Percentiles rank a stretch among this genome's conserved stretches.
Conservation (phyloP, 2,888 invertebrate genomes). For the Polydrusus tereticollis region DNA sequence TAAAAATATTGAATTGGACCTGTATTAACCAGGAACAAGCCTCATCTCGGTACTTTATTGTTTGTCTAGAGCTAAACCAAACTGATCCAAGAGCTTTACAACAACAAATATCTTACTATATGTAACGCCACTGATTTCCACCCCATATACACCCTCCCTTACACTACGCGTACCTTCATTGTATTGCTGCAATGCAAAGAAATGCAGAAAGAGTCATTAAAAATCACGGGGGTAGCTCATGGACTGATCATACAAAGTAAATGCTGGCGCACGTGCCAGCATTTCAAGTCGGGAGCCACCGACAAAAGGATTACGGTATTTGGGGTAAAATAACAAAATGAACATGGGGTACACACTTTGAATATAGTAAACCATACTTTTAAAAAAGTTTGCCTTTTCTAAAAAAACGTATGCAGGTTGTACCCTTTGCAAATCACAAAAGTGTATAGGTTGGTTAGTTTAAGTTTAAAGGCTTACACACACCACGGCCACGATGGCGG, state of each 20-base stretch:
- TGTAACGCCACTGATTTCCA: conserved; percentile 37
- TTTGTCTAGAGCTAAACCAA: too few species aligned
- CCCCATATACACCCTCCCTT: conserved; percentile 32
- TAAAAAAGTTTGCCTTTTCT: too few species aligned
- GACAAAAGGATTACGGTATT: conserved; percentile 32
- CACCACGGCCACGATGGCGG: too few species aligned
- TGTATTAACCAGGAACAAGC: too few species aligned
- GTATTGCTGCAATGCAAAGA: conserved; percentile 43
- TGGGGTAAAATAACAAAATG: conserved; percentile 22
- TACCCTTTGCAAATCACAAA: too few species aligned
- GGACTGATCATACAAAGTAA: conserved; percentile 34
- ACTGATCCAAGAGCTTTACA: neutral
- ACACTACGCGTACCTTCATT: conserved; percentile 35
- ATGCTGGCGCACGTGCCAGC: conserved; percentile 45
- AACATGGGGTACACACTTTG: conserved; percentile 21
- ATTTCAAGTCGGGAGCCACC: conserved; percentile 4
- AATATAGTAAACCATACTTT: neutral
- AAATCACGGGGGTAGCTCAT: conserved; percentile 42
- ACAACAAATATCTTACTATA: neutral
- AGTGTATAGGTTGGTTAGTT: too few species aligned
- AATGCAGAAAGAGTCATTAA: conserved; percentile 49
- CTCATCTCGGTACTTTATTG: too few species aligned
- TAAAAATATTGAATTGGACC: too few species aligned
- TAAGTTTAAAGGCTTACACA: too few species aligned
- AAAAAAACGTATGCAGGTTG: too few species aligned